phyloP scores from a whole-genome alignment of 2,888 invertebrate species.

The Pyrrhia umbra region DNA sequence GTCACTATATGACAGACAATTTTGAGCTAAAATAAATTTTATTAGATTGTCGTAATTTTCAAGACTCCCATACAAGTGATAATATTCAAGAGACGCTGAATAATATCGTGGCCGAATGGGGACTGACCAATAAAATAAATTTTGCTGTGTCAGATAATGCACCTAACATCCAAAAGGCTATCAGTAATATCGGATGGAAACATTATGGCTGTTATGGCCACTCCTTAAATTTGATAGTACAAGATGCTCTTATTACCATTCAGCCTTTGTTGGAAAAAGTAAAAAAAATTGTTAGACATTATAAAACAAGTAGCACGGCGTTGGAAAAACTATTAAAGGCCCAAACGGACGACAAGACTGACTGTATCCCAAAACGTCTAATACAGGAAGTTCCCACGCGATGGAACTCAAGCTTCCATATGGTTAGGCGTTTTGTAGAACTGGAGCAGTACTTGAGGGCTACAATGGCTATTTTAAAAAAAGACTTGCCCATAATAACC shows the following conservation, averaged over 20 bases:
- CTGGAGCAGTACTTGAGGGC: constrained; percentile 8
- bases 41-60: constrained; percentile 56
- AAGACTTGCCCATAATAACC: constrained; percentile 11
- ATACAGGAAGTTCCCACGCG: constrained; percentile 19
- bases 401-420: constrained; percentile 34
- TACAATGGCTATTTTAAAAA: constrained; percentile 20
- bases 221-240: constrained; percentile 48
- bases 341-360: no score
- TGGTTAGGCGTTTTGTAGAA: constrained; percentile 26
- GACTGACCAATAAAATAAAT: constrained; percentile 55
- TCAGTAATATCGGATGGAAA: constrained; percentile 40
- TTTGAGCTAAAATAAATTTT: constrained; percentile 54
- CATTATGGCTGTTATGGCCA: constrained; percentile 63
- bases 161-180: constrained; percentile 59
- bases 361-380: constrained; percentile 23
- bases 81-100: constrained; percentile 57
- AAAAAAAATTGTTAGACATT: neutral
- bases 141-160: constrained; percentile 66
- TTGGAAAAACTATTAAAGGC: no score
- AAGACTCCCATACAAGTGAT: constrained; percentile 47
- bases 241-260: constrained; percentile 33
- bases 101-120: constrained; percentile 33
- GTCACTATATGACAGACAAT: constrained; percentile 24
- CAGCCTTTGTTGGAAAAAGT: neutral
- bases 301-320: no score